Base-by-base conservation (phyloP, 2,888 invertebrate species). In the Callimorpha dominula region DNA sequence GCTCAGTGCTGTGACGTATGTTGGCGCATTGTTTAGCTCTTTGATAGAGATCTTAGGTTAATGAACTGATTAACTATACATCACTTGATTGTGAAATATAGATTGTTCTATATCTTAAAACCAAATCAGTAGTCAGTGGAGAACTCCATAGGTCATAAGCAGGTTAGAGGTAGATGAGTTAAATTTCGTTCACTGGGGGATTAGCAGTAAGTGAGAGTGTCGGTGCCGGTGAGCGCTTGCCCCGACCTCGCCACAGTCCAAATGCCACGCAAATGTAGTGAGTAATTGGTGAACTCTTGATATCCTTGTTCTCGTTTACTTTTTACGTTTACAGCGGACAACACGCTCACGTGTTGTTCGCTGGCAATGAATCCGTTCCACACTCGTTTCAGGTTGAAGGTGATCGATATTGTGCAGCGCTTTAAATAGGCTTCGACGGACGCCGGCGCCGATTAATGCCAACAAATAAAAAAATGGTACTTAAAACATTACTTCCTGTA, bases 241-340 rank as follows among this genome's bases (percentile, higher is more conserved):
- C 60, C 52, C 64, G 66, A 71, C 74, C 74, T 74, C 70, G 50
- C 50, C 15, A 62, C 62, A 31, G 60, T 68, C 65, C 63, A 64
- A 74, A 68, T 68, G 64, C 67, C 75, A 68, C 67, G 70, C 49
- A 5, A 66, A 70, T 49, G 52, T 20, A 54, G 64, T 65, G 73
- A 50, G 57, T 68, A 70, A 49, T 71, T 67, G 43, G 66, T 65
- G 65, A 64, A 63, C 72, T 72, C 66, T 70, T 31, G 78, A 69
- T 76, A 81, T 77, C 82, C 83, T 82, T 82, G 82, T 79, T 82
- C 82, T 82, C 79, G 76, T 83, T 82, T 54, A 46, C 14, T 46
- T 43, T 46, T n/a, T n/a, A n/a, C n/a, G n/a, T n/a, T n/a, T n/a
- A n/a, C n/a, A n/a, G n/a, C n/a, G n/a, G n/a, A n/a, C n/a, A n/a